A percentile compares a stretch with the other conserved stretches of the same genome.
Conservation (phyloP, 2,797 vertebrate species). For the Kryptopterus vitreolus region DNA sequence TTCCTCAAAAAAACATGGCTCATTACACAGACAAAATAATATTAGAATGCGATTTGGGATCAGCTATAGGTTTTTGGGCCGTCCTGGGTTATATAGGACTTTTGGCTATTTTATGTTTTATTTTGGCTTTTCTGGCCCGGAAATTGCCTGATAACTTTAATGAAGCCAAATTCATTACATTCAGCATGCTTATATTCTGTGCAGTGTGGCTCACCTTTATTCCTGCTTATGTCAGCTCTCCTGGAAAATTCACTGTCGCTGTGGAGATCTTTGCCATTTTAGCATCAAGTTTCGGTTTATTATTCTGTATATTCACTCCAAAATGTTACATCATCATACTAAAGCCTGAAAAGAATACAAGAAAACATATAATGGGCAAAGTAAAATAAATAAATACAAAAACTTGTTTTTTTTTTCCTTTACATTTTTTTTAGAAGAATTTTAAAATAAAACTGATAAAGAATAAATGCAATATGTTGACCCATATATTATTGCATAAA, state of each 20-base stretch:
- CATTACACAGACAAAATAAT: conserved; percentile 66
- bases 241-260: conserved; percentile 75
- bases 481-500: not conserved
- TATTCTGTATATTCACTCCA: conserved; percentile 72
- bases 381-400: conserved; percentile 50
- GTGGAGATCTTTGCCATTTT: conserved; percentile 78
- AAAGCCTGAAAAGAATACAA: conserved; percentile 71
- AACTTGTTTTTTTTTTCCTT: no score
- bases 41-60: conserved; percentile 71
- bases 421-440: no score
- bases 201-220: conserved; percentile 76
- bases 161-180: conserved; percentile 75
- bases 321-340: conserved; percentile 72
- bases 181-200: conserved; percentile 76
- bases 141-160: conserved; percentile 77
- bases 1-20: conserved; percentile 65
- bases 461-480: not conserved
- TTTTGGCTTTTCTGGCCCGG: conserved; percentile 71
- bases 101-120: conserved; percentile 66
- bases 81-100: conserved; percentile 71
- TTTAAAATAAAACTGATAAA: not conserved
- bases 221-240: conserved; percentile 75
- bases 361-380: conserved; percentile 70
- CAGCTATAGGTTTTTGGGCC: conserved; percentile 71
- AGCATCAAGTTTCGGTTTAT: conserved; percentile 71